Evolutionary conservation across 2,797 vertebrate species (phyloP).

Genomic region (Eulemur rubriventer): DNA sequence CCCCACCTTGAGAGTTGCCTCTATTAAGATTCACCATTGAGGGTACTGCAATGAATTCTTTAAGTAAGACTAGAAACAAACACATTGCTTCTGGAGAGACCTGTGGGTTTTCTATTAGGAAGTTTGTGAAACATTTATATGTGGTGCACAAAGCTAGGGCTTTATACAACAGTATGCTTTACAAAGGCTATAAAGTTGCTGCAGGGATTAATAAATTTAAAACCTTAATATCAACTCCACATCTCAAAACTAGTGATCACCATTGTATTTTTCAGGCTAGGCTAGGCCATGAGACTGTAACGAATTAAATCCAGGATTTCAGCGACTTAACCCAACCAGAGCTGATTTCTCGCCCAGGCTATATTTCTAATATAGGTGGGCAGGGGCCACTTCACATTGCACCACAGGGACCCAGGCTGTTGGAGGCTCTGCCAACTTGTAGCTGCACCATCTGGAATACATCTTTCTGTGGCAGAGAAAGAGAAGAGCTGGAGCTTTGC

Average conservation of each 20-base stretch:
- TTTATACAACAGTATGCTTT: neutral
- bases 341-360: neutral
- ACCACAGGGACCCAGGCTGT: accelerated
- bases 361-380: neutral
- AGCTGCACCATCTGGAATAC: neutral
- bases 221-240: neutral
- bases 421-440: neutral
- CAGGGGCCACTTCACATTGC: neutral
- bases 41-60: neutral
- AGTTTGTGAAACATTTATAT: conserved; percentile 2
- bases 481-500: neutral
- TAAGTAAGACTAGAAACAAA: neutral
- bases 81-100: neutral
- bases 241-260: neutral
- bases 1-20: neutral
- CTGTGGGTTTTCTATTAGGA: conserved; percentile 26
- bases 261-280: neutral
- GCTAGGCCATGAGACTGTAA: neutral
- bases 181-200: neutral
- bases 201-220: neutral
- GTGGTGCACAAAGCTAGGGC: neutral
- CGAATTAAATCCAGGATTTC: neutral
- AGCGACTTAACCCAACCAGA: neutral
- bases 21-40: neutral
- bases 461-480: neutral